These are phyloP conservation scores for Tolmerus cingulatus DNA, from an alignment of 2,888 invertebrate species.

Conservation along the genomic window DNA sequence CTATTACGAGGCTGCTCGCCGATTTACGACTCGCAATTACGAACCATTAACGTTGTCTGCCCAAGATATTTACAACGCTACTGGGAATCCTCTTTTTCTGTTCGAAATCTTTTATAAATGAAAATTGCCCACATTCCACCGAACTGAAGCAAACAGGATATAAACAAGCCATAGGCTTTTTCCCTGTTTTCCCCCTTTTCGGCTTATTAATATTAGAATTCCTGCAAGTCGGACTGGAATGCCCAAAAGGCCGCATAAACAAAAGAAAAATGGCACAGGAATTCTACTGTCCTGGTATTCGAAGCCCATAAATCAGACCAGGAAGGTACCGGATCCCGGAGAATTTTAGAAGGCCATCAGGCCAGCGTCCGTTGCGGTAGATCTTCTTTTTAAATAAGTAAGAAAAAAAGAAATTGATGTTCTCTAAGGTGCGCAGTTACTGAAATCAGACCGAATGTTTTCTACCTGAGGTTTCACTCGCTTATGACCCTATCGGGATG, in stretches of 20 bases:
- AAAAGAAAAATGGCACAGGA: constrained; percentile 41
- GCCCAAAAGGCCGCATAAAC: background rate
- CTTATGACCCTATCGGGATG: constrained; percentile 13
- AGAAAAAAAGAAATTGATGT: background rate
- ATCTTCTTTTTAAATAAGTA: background rate
- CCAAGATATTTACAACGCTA: background rate
- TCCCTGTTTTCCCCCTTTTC: background rate
- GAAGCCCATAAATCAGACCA: constrained; percentile 43
- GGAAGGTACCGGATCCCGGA: background rate
- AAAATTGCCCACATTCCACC: background rate
- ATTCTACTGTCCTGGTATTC: constrained; percentile 44
- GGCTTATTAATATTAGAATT: constrained; percentile 5
- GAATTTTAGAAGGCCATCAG: constrained; percentile 20
- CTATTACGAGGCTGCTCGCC: background rate
- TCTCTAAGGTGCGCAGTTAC: background rate
- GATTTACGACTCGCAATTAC: background rate
- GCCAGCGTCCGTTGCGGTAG: background rate
- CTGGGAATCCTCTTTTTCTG: background rate
- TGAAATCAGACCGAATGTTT: constrained; percentile 19
- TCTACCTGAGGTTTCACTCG: background rate
- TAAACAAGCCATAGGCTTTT: background rate
- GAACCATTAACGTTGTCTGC: background rate
- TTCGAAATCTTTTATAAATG: background rate
- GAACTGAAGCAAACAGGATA: background rate
- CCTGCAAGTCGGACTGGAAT: background rate